phyloP scores from a whole-genome alignment of 1,140 invertebrate genomes.

The Trichonephila clavipes region DNA sequence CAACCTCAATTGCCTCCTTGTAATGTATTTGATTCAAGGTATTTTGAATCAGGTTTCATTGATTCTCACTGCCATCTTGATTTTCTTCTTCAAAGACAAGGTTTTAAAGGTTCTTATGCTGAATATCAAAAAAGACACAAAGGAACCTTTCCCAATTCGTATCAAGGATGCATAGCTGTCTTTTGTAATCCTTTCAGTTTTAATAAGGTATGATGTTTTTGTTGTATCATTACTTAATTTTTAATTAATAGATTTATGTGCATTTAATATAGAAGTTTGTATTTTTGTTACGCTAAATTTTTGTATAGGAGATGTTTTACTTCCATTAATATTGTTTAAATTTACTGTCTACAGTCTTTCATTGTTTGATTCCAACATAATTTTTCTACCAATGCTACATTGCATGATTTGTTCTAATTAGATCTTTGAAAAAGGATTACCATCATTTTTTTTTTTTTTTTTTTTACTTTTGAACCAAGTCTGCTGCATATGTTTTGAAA shows the following conservation, averaged over 20 bases:
- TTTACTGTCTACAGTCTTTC: too few species aligned
- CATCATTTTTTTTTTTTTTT: too few species aligned
- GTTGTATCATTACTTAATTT: not conserved
- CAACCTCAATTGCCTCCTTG: conserved; percentile 19
- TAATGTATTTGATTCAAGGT: not conserved
- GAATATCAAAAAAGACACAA: conserved; percentile 78
- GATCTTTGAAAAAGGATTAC: too few species aligned
- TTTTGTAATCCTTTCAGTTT: conserved; percentile 82
- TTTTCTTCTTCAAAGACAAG: conserved; percentile 80
- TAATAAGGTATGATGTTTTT: conserved; percentile 70
- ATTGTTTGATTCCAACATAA: too few species aligned
- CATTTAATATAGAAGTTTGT: not conserved
- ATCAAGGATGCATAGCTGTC: conserved; percentile 81
- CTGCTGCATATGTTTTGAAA: too few species aligned
- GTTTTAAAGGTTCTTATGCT: conserved; percentile 78
- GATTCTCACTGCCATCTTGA: conserved; percentile 82
- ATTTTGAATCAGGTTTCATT: conserved; percentile 78
- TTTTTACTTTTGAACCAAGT: too few species aligned
- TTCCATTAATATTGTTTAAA: too few species aligned
- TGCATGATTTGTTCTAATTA: too few species aligned
- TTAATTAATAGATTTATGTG: not conserved
- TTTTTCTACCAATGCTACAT: too few species aligned
- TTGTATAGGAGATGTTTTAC: too few species aligned
- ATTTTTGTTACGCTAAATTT: too few species aligned
- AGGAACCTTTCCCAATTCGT: conserved; percentile 80